Conservation (phyloP, 2,113 vertebrate species). For the Seriola aureovittata region DNA sequence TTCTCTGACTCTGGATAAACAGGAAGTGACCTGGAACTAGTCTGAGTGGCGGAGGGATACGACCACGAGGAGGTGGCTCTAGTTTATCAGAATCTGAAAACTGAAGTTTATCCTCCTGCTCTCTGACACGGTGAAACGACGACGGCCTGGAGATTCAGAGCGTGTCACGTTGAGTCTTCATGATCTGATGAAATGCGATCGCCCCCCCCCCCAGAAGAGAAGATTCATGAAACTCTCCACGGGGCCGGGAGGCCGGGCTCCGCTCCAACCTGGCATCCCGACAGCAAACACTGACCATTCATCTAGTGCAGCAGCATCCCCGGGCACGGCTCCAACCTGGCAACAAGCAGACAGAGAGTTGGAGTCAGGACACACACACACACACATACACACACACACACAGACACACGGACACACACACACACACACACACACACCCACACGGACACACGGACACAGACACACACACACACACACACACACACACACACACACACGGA, state of each 20-base stretch:
- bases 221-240: not conserved
- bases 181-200: slow-evolving; percentile 8
- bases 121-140: not conserved
- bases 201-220: not conserved
- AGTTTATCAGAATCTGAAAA: too few relatives aligned
- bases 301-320: not conserved
- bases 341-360: not conserved
- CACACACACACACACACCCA: not conserved
- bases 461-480: too few relatives aligned
- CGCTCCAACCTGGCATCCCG: not conserved
- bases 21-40: too few relatives aligned
- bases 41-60: too few relatives aligned
- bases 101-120: not conserved
- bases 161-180: not conserved
- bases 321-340: not conserved
- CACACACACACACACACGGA: too few relatives aligned
- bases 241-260: not conserved
- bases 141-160: not conserved
- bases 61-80: too few relatives aligned
- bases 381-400: not conserved
- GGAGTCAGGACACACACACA: not conserved
- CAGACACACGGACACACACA: not conserved
- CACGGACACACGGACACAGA: not conserved
- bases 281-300: not conserved
- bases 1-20: too few relatives aligned